Percentiles rank a stretch among this genome's conserved stretches.
phyloP scores from a whole-genome alignment of 2,888 invertebrate species.

The Leucania comma region DNA sequence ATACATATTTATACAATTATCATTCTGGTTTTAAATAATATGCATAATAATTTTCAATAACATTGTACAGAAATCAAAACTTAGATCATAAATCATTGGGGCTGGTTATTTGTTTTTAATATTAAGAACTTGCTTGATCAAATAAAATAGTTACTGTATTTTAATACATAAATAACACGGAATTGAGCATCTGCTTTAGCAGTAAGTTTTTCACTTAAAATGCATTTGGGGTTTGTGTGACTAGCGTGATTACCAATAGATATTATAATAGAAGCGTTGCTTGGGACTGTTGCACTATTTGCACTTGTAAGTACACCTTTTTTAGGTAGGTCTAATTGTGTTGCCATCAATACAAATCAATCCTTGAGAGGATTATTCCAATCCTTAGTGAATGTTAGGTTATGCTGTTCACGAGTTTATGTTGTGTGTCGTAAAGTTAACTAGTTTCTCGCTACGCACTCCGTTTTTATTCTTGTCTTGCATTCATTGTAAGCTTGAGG shows the following conservation, averaged over 20 bases:
- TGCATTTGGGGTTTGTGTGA: constrained; percentile 42
- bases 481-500: constrained; percentile 50
- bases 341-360: constrained; percentile 23
- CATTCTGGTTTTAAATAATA: constrained; percentile 5
- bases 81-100: not conserved
- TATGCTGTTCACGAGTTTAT: constrained; percentile 39
- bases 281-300: constrained; percentile 51
- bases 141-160: constrained; percentile 26
- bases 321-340: constrained; percentile 25
- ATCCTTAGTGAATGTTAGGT: constrained; percentile 50
- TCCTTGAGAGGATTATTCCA: constrained; percentile 21
- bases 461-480: constrained; percentile 48
- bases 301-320: constrained; percentile 46
- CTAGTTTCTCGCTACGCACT: constrained; percentile 46
- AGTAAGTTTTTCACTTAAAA: constrained; percentile 17
- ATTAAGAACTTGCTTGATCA: constrained; percentile 25
- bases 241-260: constrained; percentile 28
- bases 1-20: constrained; percentile 1
- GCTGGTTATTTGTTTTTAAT: constrained; percentile 19
- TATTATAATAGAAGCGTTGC: constrained; percentile 40
- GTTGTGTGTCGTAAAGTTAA: constrained; percentile 50
- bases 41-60: not conserved
- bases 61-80: constrained; percentile 24
- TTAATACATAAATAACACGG: constrained; percentile 30
- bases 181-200: constrained; percentile 33